Percentiles rank a stretch among this genome's conserved stretches.
These are phyloP conservation scores for Zootoca vivipara DNA, from an alignment of 2,113 vertebrate genomes.

Conservation along the genomic window DNA sequence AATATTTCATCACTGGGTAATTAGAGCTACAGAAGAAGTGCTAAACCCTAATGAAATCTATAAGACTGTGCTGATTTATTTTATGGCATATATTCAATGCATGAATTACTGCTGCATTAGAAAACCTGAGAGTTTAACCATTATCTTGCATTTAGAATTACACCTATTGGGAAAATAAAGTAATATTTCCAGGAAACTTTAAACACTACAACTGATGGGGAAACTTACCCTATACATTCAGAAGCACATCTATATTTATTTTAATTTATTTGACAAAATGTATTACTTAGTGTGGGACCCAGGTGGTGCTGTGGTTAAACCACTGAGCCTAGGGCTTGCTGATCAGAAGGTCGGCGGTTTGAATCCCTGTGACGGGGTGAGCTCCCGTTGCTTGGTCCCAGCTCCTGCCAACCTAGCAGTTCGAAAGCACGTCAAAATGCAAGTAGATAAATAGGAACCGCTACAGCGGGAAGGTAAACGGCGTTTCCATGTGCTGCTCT, in stretches of 20 bases:
- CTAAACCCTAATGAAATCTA: background rate
- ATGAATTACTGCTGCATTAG: background rate
- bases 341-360: too few relatives aligned
- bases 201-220: background rate
- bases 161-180: background rate
- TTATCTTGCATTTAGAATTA: background rate
- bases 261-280: too few relatives aligned
- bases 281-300: too few relatives aligned
- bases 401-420: too few relatives aligned
- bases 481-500: too few relatives aligned
- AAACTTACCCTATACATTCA: background rate
- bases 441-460: too few relatives aligned
- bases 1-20: background rate
- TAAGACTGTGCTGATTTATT: slow-evolving; percentile 2
- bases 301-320: too few relatives aligned
- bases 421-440: too few relatives aligned
- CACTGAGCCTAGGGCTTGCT: too few relatives aligned
- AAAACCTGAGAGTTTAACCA: background rate
- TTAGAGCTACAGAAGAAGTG: background rate
- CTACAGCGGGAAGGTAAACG: too few relatives aligned
- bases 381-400: too few relatives aligned
- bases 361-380: too few relatives aligned
- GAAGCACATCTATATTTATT: background rate
- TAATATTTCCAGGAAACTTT: background rate
- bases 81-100: background rate